Base-by-base conservation (phyloP, 1,140 invertebrate genomes). In the Helicoverpa zea region DNA sequence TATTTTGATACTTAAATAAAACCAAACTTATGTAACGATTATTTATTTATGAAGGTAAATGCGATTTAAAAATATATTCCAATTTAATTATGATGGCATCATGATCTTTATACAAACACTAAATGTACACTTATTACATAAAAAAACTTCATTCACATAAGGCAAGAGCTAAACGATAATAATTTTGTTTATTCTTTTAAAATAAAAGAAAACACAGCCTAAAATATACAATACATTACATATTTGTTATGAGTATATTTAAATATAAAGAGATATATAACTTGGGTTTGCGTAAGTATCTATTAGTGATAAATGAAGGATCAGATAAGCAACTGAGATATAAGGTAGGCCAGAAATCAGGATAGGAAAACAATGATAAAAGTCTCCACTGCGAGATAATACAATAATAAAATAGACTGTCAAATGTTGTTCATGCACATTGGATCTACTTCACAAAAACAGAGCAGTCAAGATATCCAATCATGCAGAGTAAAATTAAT, bases 71-170 rank as follows among this genome's bases (percentile, higher is more conserved):
- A 83, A 88, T 85, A 86, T 84, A 87, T 81, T 82, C 70, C 81
- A 82, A 87, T 84, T 73, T 86, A 77, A 87, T 83, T 87, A 89
- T 77, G 85, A 89, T 91, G 89, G 88, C 89, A 87, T 87, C 88
- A 63, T 79, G 82, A 86, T 83, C 81, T 85, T 73, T 86, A 88
- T 88, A 90, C 83, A 88, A 23, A 87, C 64, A 84, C 81, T 84
- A 81, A 66, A 86, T 87, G 56, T 89, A 90, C 86, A 89, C 86
- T 88, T 86, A 89, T 80, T 58, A 83, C 49, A 78, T 82, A 84
- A 56, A 81, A 51, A 84, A 88, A 78, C 74, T 84, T 79, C 68
- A 81, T 82, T 81, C 47, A 43, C 81, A 84, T 72, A 54, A 82
- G 85, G 87, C 89, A 90, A 90, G 85, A 88, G 82, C 73, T 75